Conservation (phyloP, 2,797 vertebrate genomes). For the Phoxinus dragarum region DNA sequence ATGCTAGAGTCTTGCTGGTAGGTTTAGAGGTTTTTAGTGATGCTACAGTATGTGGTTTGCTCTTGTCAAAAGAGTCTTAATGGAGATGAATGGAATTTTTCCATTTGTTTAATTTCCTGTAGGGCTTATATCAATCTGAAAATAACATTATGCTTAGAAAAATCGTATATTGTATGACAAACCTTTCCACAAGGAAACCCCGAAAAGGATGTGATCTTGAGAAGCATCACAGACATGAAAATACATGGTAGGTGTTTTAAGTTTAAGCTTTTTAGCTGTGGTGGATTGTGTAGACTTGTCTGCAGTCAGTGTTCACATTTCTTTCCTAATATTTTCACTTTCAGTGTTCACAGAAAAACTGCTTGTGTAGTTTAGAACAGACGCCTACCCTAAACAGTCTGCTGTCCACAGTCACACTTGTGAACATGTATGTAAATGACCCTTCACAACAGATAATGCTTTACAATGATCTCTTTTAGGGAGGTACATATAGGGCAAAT, state of each 20-base stretch:
- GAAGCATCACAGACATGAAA: background rate
- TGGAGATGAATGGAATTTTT: background rate
- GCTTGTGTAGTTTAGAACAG: background rate
- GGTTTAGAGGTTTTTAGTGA: background rate
- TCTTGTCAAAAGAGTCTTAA: background rate
- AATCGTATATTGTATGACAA: background rate
- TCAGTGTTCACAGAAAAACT: background rate
- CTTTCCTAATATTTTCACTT: background rate
- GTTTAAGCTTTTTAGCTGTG: background rate
- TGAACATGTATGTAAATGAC: background rate
- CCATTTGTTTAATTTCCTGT: background rate
- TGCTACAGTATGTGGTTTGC: background rate
- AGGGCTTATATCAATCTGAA: background rate
- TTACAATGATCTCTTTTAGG: too few relatives aligned
- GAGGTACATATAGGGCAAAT: too few relatives aligned
- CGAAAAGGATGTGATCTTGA: background rate
- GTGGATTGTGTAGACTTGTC: background rate
- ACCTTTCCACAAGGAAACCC: background rate
- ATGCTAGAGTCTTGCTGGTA: background rate
- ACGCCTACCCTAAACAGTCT: background rate
- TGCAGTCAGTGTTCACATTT: background rate
- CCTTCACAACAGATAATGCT: too few relatives aligned
- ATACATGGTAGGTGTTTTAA: background rate
- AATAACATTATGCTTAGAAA: background rate
- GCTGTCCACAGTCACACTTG: background rate